Base-by-base conservation (phyloP, 2,113 vertebrate genomes). In the Channa argus region DNA sequence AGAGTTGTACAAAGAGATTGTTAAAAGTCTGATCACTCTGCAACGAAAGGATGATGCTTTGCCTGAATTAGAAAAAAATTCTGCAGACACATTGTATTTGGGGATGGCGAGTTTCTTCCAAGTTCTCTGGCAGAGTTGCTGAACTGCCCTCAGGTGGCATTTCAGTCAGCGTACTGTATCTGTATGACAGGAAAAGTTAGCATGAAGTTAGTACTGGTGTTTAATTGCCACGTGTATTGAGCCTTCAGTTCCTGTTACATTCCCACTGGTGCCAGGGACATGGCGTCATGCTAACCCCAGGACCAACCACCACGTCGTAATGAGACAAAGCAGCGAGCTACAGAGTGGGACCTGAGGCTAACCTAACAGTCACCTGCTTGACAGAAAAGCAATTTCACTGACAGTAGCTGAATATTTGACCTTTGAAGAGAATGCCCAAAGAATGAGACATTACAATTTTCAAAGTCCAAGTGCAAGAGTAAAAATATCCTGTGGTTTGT, bases 371-470 rank as follows among this genome's bases (percentile, higher is more conserved):
- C 60, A 64, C 52, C 54, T 45, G 24, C 50, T 61, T 2, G 2
- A 46, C 66, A 82, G 46, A 47, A 62, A 1, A 65, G 34, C 24
- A 62, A 63, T 54, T 59, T 70, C 56, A 62, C 54, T 64, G 62
- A 50, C 80, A 61, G 63, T 8, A 5, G 71, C 54, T 39, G 1
- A 47, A 39, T 45, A 47, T 59, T 0, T 77, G 72, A 76, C 80
- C 74, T 87, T 87, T 78, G 2, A 70, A 63, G 68, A 71, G 55
- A 82, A 87, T 83, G 62, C 61, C 65, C 61, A 36, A 56, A 47
- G 50, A 80, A 80, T 60, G 50, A 38, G 36, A 54, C 47, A 71
- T 69, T 52, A 53, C 37, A 10, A 2, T 53, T 68, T 53, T 24
- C 24, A 24, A 24, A 24, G 24, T 24, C 24, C 53, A 43, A 34